Base-by-base conservation (phyloP, 2,888 invertebrate species). In the Megastigmus dorsalis region DNA sequence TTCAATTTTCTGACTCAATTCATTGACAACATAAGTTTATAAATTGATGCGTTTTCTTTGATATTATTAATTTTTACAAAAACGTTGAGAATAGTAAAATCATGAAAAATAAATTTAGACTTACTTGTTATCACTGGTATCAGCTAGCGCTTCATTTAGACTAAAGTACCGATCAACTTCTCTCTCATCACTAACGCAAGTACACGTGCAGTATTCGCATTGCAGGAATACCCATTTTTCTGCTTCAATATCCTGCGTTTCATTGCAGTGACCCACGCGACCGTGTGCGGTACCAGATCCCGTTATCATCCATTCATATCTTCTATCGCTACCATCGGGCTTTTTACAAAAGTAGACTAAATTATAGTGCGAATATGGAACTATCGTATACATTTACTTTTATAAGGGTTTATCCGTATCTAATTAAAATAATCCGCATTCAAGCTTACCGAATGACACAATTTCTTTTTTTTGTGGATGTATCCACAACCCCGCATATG, bases 291-390 rank as follows among this genome's bases (percentile, higher is more conserved):
- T 88, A 6, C 95, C 95, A 84, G 93, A 94, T 85, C 95, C 95
- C 82, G 95, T 96, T 84, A 94, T 92, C 73, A 96, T 92, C 88
- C 93, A 96, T 74, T 95, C 94, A 87, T 96, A 96, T 20, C 96
- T 90, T 7, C 95, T 89, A 9, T 88, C 89, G 77, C 89, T 90
- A 65, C 78, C 88, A 88, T 73, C 75, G 57, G 38, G 3, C 23
- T 41, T 18, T 20, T 10, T 20, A 20, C n/a, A 60, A 28, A 18
- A 18, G 1, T 15, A n/a, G n/a, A n/a, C n/a, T n/a, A n/a, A n/a
- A n/a, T n/a, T n/a, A n/a, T n/a, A n/a, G n/a, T n/a, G n/a, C n/a
- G n/a, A n/a, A n/a, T n/a, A n/a, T n/a, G n/a, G n/a, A n/a, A n/a
- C n/a, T n/a, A n/a, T n/a, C n/a, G n/a, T n/a, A n/a, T n/a, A n/a